Evolutionary conservation across 1,140 invertebrate species (phyloP), one percentile per base, ranked within the genome.

Genomic region (Macrosteles quadrilineatus): DNA sequence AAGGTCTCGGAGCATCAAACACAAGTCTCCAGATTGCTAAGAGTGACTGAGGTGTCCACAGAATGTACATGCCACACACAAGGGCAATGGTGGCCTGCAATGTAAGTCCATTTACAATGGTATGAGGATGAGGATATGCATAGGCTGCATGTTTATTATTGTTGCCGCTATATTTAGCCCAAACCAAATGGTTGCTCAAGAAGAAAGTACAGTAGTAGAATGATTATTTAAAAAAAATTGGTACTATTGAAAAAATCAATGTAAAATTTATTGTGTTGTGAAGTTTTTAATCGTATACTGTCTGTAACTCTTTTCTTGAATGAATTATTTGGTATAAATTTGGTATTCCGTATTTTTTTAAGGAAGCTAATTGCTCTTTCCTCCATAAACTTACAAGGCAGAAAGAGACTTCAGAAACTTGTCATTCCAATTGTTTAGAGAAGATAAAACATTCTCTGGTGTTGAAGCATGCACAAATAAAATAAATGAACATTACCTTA

Each of bases 1-100:
- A 80, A 0, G 81, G 78, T 25, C 79, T 77, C 6, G 77, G 77
- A 70, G 79, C 73, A 62, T 79, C 80, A 6, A 78, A 79, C 29
- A 50, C 29, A 12, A 71, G 19, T 68, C 82, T 79, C 79, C 79
- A 83, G 17, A 77, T 77, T 2, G 76, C 75, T 65, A 82, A 67
- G 19, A 84, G 65, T 0, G 77, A 81, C 6, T 81, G 78, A 1
- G 83, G 83, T 4, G 80, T 76, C 83, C 83, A 84, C 29, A 84
- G 71, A 14, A 81, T 76, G 68, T 82, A 73, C 17, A 81, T 81
- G 19, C 77, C 71, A 9, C 79, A 72, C n/a, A 76, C 77, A 3
- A 82, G 32, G 17, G 75, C 76, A 32, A 82, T 78, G 3, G 81
- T 74, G 74, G 78, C 81, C 82, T 84, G 73, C 31, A 75, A 76